A percentile compares a stretch with the other conserved stretches of the same genome.
Evolutionary conservation across 2,888 invertebrate species (phyloP).

Genomic region (Ypsolopha sequella): DNA sequence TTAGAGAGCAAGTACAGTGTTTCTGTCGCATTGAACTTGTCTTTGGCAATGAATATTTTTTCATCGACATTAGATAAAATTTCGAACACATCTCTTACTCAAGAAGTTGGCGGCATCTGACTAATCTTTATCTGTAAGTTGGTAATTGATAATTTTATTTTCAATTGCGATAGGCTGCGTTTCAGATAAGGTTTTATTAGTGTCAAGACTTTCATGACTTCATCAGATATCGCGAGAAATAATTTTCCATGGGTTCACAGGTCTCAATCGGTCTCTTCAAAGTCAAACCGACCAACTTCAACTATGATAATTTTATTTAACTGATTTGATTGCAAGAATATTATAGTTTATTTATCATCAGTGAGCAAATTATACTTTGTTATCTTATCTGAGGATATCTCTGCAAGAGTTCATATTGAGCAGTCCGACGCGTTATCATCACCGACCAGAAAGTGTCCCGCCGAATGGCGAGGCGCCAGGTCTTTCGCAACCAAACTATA

Average conservation of each 20-base stretch:
- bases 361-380: neutral
- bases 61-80: neutral
- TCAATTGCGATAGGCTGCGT: neutral
- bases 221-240: neutral
- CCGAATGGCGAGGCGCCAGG: conserved; percentile 50
- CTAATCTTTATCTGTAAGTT: neutral
- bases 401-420: neutral
- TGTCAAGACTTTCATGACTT: neutral
- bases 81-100: neutral
- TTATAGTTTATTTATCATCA: neutral
- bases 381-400: neutral
- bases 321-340: neutral
- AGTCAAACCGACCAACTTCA: neutral
- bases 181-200: neutral
- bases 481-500: conserved; percentile 58
- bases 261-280: too few relatives aligned
- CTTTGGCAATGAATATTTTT: neutral
- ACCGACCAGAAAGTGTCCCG: conserved; percentile 26
- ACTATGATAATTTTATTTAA: neutral
- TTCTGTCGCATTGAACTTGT: conserved; percentile 2
- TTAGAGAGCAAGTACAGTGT: neutral
- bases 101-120: neutral
- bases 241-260: neutral
- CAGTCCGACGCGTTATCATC: conserved; percentile 4
- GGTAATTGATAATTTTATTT: neutral